Base-by-base conservation (phyloP, 2,888 invertebrate species). In the Cephalotes varians region DNA sequence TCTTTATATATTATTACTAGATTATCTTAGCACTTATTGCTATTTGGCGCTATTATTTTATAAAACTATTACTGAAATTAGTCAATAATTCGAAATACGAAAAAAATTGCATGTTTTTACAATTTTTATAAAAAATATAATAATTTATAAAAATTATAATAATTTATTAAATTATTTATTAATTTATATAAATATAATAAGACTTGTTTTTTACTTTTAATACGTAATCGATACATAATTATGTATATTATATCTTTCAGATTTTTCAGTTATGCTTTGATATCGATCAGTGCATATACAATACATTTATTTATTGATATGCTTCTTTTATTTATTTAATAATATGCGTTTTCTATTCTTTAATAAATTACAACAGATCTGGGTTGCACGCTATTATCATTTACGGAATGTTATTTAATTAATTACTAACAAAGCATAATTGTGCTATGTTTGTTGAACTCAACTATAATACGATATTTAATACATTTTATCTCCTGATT, bases 401-500 rank as follows among this genome's bases (percentile, higher is more conserved):
- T 51, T 65, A 21, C 51, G 15, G 12, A n/a, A 28, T 51, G 37
- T n/a, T n/a, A 65, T 65, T 76, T 76, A 65, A 51, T 51, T 51
- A 54, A 51, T 51, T 51, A n/a, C n/a, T 25, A 37, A 10, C 28
- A 25, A 62, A 2, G n/a, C 12, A 37, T 54, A 28, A 51, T 62
- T 5, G 62, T 28, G 1, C 47, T 62, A 44, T 60, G 18, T 71
- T 71, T 37, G 18, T 54, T 37, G 25, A 47, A 18, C 28, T 56
- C 18, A 18, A 12, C n/a, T 12, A 56, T 34, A 37, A 9, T 25
- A 15, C 15, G 44, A 6, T 65, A 51, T 49, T 65, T 65, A 76
- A 76, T 73, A 62, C n/a, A 40, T 40, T 44, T 65, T 76, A 51
- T 51, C 74, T 76, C 2, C 15, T 51, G 28, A 15, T 37, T 76